Percentiles rank a stretch among this genome's conserved stretches.
Conservation (phyloP, 1,140 invertebrate genomes). For the Hylaeus volcanicus region DNA sequence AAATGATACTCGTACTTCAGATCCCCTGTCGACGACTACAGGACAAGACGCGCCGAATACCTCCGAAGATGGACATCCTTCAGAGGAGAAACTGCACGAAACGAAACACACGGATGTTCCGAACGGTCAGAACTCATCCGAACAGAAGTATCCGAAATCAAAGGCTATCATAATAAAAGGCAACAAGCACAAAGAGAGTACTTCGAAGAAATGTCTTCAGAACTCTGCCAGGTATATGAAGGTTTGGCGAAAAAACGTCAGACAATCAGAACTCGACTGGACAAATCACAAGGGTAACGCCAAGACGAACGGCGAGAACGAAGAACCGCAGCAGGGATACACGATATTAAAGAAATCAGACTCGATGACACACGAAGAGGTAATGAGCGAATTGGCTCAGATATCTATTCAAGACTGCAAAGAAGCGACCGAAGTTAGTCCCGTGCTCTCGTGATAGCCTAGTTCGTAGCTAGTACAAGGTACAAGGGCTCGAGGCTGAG, state of each 20-base stretch:
- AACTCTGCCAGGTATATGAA: slow-evolving; percentile 56
- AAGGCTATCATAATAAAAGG: slow-evolving; percentile 19
- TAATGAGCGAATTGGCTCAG: slow-evolving; percentile 68
- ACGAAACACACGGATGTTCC: slow-evolving; percentile 29
- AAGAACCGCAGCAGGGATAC: slow-evolving; percentile 64
- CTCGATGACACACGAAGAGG: slow-evolving; percentile 60
- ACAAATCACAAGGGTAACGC: slow-evolving; percentile 52
- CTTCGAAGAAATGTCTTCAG: slow-evolving; percentile 73
- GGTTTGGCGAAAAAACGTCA: slow-evolving; percentile 49
- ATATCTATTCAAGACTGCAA: slow-evolving; percentile 75
- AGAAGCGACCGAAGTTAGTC: slow-evolving; percentile 66
- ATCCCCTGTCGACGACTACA: neutral
- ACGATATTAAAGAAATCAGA: slow-evolving; percentile 72
- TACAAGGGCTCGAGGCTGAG: slow-evolving; percentile 51
- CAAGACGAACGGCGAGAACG: slow-evolving; percentile 53
- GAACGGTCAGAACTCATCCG: slow-evolving; percentile 21
- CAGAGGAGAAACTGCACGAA: slow-evolving; percentile 41
- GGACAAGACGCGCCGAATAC: neutral
- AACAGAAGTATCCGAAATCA: slow-evolving; percentile 35
- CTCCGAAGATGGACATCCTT: neutral
- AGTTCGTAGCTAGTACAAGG: slow-evolving; percentile 46
- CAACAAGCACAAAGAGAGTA: slow-evolving; percentile 49
- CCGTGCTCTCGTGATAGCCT: slow-evolving; percentile 75
- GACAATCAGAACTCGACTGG: slow-evolving; percentile 65
- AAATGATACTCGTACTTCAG: slow-evolving; percentile 2